A percentile compares a stretch with the other conserved stretches of the same genome.
Conservation (phyloP, 2,888 invertebrate species). For the Phalangium opilio region DNA sequence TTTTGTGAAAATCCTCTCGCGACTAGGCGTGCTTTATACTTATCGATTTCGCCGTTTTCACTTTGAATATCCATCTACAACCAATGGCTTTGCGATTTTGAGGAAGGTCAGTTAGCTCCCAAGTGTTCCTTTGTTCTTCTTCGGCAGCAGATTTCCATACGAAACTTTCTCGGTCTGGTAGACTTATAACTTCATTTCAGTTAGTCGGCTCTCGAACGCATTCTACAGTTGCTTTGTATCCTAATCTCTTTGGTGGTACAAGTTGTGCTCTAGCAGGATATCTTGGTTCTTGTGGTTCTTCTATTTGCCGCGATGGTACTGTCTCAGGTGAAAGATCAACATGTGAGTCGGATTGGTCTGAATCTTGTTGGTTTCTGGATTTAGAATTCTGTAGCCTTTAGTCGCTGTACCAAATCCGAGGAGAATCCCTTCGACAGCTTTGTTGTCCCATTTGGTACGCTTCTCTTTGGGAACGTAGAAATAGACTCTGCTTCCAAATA, state of each 20-base stretch:
- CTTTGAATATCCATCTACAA: constrained; percentile 3
- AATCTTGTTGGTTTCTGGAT: constrained; percentile 5
- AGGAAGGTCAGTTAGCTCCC: neutral
- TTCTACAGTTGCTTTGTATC: too few species aligned
- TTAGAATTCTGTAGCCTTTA: constrained; percentile 5
- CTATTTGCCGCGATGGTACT: too few species aligned
- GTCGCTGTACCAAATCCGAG: constrained; percentile 15
- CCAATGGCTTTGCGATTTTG: neutral
- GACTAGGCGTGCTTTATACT: constrained; percentile 4
- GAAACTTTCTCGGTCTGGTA: too few species aligned
- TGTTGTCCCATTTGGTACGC: constrained; percentile 10
- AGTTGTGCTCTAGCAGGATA: too few species aligned
- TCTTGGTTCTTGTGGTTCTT: too few species aligned
- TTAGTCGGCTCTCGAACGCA: too few species aligned
- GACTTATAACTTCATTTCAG: too few species aligned
- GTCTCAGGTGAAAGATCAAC: too few species aligned
- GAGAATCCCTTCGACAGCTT: constrained; percentile 6
- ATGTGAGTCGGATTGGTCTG: too few species aligned
- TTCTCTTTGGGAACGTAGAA: constrained; percentile 8
- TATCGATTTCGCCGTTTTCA: constrained; percentile 1
- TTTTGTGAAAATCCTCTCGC: constrained; percentile 1
- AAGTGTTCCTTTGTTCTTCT: neutral
- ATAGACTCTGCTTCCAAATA: constrained; percentile 16
- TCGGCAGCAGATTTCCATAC: neutral
- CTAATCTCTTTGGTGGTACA: too few species aligned